Base-by-base conservation (phyloP, 2,888 invertebrate genomes). In the Branchinecta sandiegonensis region DNA sequence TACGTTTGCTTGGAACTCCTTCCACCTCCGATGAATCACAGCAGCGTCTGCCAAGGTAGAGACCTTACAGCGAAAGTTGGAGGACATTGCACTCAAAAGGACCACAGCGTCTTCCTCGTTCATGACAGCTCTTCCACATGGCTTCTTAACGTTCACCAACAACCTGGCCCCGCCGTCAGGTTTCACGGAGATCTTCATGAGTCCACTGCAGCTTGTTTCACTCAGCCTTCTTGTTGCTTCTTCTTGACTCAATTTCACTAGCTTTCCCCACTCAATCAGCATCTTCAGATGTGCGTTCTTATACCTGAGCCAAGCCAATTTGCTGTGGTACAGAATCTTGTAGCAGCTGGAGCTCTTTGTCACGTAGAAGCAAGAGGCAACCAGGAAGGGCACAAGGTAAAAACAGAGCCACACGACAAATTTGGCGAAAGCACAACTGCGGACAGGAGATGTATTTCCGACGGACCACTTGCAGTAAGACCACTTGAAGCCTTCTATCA, bases 1-100 rank as follows among this genome's bases (percentile, higher is more conserved):
- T 37, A 6, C 37, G 37, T 37, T 37, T 37, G 37, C 37, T 37
- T 37, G 63, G 23, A 56, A 56, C 8, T n/a, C 23, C 63, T 56
- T 56, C 63, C 63, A 56, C 23, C 63, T 56, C 23, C 23, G n/a
- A 56, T 56, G 63, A 56, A 56, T 23, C n/a, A 56, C 63, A n/a
- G 23, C 63, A 1, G 63, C n/a, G 63, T 56, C 63, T 56, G 63
- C 14, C 23, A 17, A 17, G 9, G 63, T 56, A 56, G 63, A 23
- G 8, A 56, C 63, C 23, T 23, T 56, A 56, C 63, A 56, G n/a
- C 23, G 63, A 10, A 56, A 56, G 23, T 56, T 56, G n/a, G 63
- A n/a, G 8, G 63, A n/a, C 12, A 56, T 10, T 8, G 63, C 63
- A n/a, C 23, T n/a, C 11, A 56, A 10, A 17, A 56, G 14, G 10